These are phyloP conservation scores for Drosophila leonis DNA, from an alignment of 2,888 invertebrate genomes.

Conservation along the genomic window DNA sequence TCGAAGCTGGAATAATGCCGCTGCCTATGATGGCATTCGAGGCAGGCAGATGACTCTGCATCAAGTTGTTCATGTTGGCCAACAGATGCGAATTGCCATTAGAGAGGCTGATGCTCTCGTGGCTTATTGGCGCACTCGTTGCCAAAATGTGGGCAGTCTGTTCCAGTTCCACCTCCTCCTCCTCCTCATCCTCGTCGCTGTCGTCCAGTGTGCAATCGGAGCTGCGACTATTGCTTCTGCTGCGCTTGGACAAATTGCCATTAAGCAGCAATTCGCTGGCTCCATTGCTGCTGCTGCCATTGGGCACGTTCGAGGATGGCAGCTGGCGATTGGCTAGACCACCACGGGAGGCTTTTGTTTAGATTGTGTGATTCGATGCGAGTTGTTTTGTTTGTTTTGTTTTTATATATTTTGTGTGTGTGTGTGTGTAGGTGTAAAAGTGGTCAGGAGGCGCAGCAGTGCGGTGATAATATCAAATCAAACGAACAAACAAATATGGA, in stretches of 20 bases:
- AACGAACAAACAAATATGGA: slow-evolving; percentile 53
- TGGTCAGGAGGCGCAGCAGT: slow-evolving; percentile 21
- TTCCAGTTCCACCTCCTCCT: slow-evolving; percentile 81
- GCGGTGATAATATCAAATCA: slow-evolving; percentile 68
- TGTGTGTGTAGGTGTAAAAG: slow-evolving; percentile 22
- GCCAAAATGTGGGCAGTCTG: slow-evolving; percentile 57
- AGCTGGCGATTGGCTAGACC: slow-evolving; percentile 91
- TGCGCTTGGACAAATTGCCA: slow-evolving; percentile 84
- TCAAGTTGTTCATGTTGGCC: slow-evolving; percentile 84
- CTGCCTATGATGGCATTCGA: slow-evolving; percentile 43
- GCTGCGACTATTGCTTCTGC: slow-evolving; percentile 86
- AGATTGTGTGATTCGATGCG: slow-evolving; percentile 41
- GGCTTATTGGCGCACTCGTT: slow-evolving; percentile 25
- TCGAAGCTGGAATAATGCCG: slow-evolving; percentile 42
- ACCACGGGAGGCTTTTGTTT: slow-evolving; percentile 89
- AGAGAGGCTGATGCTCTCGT: slow-evolving; percentile 84
- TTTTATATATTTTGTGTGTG: not conserved
- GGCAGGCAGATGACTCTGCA: slow-evolving; percentile 77
- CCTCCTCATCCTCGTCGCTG: slow-evolving; percentile 80
- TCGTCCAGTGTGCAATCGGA: slow-evolving; percentile 82
- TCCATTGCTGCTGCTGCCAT: slow-evolving; percentile 37
- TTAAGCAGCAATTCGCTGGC: slow-evolving; percentile 60
- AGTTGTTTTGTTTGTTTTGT: slow-evolving; percentile 30
- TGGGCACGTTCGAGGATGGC: slow-evolving; percentile 85
- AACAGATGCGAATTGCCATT: slow-evolving; percentile 86